Base-by-base conservation (phyloP, 2,888 invertebrate species). In the Tachina grossa region DNA sequence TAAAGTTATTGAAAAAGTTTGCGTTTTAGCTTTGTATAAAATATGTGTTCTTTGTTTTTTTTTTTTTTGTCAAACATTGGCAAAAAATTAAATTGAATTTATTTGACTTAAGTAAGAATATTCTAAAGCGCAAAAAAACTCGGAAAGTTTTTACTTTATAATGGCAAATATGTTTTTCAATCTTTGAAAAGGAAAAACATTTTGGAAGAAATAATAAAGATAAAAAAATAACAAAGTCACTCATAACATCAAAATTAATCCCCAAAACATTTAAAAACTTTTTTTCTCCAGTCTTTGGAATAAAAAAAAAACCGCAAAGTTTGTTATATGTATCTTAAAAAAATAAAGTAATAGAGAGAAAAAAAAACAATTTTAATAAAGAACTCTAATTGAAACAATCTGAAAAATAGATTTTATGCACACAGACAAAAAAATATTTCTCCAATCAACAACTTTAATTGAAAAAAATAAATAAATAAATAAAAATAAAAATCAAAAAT, bases 1-100 rank as follows among this genome's bases (percentile, higher is more conserved):
- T 69, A 65, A 79, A 82, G 82, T 82, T 82, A 82, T 85, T 85
- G 78, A 78, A 82, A 85, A 85, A 85, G 77, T 85, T 85, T 85
- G 9, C 72, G 9, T 76, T 68, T 59, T 66, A 53, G 53, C 51
- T 72, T 59, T 59, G 6, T 16, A 31, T 16, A 72, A 19, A 55
- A 71, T 45, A 45, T 57, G 13, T 31, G 4, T 31, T 2, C 4
- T 2, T 31, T 51, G 51, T 41, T 47, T 16, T 31, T 51, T 66
- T 22, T 41, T 39, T 14, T 79, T 47, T 55, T 55, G 6, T 10
- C 31, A 31, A 31, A 9, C 16, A 57, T 11, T 72, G 16, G 16
- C 51, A 31, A 45, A 39, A 55, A 55, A 71, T 49, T 68, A 76
- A 57, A 82, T 76, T 71, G n/a, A 76, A 76, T 76, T 68, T 82